These are phyloP conservation scores for Hormaphis cornu DNA, from an alignment of 1,140 invertebrate species.

Conservation along the genomic window DNA sequence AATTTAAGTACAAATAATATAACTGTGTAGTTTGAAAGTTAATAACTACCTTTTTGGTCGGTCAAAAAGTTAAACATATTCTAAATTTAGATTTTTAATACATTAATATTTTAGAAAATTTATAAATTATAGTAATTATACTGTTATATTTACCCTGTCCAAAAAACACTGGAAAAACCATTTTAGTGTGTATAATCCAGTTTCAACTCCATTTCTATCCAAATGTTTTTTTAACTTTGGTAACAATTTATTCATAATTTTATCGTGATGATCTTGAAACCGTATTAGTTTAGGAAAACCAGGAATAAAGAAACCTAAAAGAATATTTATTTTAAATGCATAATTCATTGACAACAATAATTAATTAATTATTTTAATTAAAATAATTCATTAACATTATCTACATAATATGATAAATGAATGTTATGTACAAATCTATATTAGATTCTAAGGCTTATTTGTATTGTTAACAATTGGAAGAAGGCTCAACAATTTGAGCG, in stretches of 20 bases:
- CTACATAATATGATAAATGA: not conserved
- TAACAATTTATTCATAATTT: conserved; percentile 86
- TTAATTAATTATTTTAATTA: not conserved
- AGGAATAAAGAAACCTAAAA: conserved; percentile 79
- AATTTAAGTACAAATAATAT: too few species aligned
- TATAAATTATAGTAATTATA: conserved; percentile 32
- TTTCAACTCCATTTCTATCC: conserved; percentile 88
- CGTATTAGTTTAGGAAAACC: conserved; percentile 95
- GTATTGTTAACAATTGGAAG: too few species aligned
- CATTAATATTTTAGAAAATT: too few species aligned
- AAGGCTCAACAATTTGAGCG: too few species aligned
- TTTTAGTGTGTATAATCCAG: conserved; percentile 91
- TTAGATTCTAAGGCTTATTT: too few species aligned
- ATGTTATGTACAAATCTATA: too few species aligned
- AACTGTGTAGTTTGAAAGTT: too few species aligned
- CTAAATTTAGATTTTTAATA: too few species aligned
- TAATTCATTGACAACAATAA: not conserved
- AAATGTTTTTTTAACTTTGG: conserved; percentile 93
- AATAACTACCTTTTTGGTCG: too few species aligned
- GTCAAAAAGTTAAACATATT: too few species aligned
- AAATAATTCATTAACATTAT: not conserved
- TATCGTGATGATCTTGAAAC: conserved; percentile 94
- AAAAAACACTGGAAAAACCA: conserved; percentile 99
- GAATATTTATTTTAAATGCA: too few species aligned
- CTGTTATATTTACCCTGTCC: conserved; percentile 69